Base-by-base conservation (phyloP, 2,888 invertebrate genomes). In the Agrotis ipsilon region DNA sequence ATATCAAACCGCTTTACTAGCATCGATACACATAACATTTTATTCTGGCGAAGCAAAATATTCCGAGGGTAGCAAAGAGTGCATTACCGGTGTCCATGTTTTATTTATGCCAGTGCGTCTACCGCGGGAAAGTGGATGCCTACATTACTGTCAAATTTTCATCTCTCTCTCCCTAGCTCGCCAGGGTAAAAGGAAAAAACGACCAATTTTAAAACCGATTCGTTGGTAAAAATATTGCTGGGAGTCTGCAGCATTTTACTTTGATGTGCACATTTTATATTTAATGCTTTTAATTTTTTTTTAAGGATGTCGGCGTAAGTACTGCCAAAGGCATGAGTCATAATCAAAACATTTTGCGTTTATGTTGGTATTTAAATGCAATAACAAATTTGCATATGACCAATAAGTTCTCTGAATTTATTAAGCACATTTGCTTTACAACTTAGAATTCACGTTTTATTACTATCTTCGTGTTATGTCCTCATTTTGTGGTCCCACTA, bases 21-120 rank as follows among this genome's bases (percentile, higher is more conserved):
- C 55, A 48, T 66, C 71, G 62, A 66, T 78, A 55, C 67, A 68
- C 71, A 69, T 77, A 85, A 74, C 68, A 72, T 83, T 85, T 85
- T 81, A 80, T 68, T 68, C 64, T 84, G 79, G 81, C 80, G 65
- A 27, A 72, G 66, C 79, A 72, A 55, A 64, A 75, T 75, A 62
- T 76, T 83, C 86, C 86, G 81, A 86, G 87, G 71, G 81, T 87
- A 87, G 87, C 88, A 77, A 87, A 85, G 88, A 90, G 91, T 93
- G 93, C 94, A 94, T 94, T 94, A 94, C 91, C 83, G 92, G 89
- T 91, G 92, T 91, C 90, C 91, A 90, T 87, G 90, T 91, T 85
- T 85, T 85, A 85, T 85, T 83, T 82, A 85, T 85, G 68, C 70
- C 63, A 74, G 62, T 72, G 74, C 89, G 89, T 87, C 85, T 82